Conservation (phyloP, 2,888 invertebrate genomes). For the Ethmia dodecea region DNA sequence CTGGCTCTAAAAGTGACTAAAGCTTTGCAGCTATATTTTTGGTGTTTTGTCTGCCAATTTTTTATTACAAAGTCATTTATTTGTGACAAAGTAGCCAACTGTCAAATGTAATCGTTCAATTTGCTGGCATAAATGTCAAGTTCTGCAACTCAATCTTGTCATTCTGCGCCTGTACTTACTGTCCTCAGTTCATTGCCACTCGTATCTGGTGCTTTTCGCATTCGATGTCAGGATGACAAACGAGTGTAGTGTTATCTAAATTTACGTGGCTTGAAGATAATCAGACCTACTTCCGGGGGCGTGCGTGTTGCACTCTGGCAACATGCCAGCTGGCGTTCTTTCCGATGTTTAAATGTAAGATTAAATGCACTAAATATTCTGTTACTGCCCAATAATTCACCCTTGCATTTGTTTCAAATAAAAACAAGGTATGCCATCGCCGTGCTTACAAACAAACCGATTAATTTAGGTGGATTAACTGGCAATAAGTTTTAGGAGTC, state of each 20-base stretch:
- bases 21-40: no score
- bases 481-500: slow-evolving; percentile 6
- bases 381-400: slow-evolving; percentile 38
- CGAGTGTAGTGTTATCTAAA: slow-evolving; percentile 26
- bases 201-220: not conserved
- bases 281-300: slow-evolving; percentile 52
- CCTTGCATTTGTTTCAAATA: slow-evolving; percentile 32
- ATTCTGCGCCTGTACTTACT: no score
- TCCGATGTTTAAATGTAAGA: slow-evolving; percentile 32
- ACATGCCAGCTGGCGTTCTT: slow-evolving; percentile 56
- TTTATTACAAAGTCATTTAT: no score
- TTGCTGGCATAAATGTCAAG: no score
- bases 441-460: slow-evolving; percentile 35
- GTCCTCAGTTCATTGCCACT: not conserved
- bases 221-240: not conserved
- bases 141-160: no score
- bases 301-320: slow-evolving; percentile 47
- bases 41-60: no score
- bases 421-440: slow-evolving; percentile 34
- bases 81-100: no score
- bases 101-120: no score
- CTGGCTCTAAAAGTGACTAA: no score
- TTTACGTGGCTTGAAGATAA: slow-evolving; percentile 31
- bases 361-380: slow-evolving; percentile 50
- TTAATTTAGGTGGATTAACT: slow-evolving; percentile 28